These are phyloP conservation scores for Drosophila orosa DNA, from an alignment of 1,140 invertebrate species.

Conservation along the genomic window DNA sequence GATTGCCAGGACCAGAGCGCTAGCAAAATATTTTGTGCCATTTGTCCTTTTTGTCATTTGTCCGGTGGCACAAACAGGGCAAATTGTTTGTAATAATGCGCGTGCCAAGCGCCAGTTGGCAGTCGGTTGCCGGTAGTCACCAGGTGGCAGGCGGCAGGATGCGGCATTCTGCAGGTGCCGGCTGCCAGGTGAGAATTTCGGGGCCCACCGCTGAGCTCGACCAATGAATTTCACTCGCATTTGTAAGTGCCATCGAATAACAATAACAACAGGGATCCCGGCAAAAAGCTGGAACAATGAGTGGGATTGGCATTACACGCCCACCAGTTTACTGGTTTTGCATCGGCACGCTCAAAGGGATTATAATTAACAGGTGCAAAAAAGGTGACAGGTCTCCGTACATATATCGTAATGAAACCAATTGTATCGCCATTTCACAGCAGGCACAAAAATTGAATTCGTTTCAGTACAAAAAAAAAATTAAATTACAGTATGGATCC, in stretches of 20 bases:
- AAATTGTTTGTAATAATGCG: constrained; percentile 82
- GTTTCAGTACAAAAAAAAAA: background rate
- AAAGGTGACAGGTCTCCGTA: constrained; percentile 17
- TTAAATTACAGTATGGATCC: constrained; percentile 1
- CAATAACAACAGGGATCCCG: constrained; percentile 31
- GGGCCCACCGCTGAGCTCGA: constrained; percentile 23
- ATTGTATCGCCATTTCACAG: constrained; percentile 10
- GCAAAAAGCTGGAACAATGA: constrained; percentile 28
- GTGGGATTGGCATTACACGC: constrained; percentile 35
- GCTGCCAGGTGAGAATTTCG: constrained; percentile 31
- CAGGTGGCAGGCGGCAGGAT: constrained; percentile 7
- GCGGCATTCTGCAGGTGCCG: constrained; percentile 25
- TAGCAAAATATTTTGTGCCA: constrained; percentile 50
- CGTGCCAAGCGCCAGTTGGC: constrained; percentile 57
- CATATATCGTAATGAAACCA: constrained; percentile 18
- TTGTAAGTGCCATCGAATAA: constrained; percentile 56
- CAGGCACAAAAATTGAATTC: constrained; percentile 8
- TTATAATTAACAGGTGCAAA: constrained; percentile 43
- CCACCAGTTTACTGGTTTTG: constrained; percentile 29
- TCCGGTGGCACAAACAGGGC: constrained; percentile 72
- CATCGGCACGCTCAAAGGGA: constrained; percentile 1
- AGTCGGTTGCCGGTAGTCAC: constrained; percentile 28
- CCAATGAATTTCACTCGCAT: constrained; percentile 70
- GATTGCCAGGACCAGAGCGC: constrained; percentile 54
- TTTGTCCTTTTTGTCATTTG: constrained; percentile 70